Conservation (phyloP, 1,140 invertebrate species). For the Sycophaga agraensis region DNA sequence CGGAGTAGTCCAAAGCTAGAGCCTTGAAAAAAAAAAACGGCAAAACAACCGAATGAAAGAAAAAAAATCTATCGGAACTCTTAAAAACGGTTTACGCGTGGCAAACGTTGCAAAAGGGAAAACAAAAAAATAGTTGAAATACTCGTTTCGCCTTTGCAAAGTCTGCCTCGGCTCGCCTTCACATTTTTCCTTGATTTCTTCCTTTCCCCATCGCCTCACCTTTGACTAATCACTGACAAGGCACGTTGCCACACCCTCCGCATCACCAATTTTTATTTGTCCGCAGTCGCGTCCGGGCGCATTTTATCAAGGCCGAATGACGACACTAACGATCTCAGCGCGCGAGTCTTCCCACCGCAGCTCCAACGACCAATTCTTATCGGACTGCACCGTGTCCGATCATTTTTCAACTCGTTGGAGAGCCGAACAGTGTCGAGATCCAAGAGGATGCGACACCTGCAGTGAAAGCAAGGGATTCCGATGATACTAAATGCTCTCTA, state of each 20-base stretch:
- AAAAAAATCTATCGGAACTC: conserved; percentile 8
- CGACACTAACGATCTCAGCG: conserved; percentile 1
- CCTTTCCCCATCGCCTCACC: background rate
- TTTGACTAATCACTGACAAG: conserved; percentile 22
- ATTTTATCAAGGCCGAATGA: background rate
- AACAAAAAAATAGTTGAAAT: background rate
- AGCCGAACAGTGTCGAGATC: too few species aligned
- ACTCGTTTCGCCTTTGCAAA: background rate
- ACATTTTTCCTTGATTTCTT: background rate
- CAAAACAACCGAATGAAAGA: background rate
- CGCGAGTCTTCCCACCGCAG: background rate
- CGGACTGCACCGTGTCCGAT: background rate
- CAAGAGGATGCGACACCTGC: too few species aligned
- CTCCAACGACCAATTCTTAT: background rate
- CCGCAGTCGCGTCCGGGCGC: background rate
- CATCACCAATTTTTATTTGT: background rate
- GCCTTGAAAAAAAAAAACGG: too few species aligned
- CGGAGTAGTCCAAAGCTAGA: too few species aligned
- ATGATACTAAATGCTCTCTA: too few species aligned
- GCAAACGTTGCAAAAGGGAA: background rate
- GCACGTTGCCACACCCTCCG: background rate
- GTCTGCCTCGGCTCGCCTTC: background rate
- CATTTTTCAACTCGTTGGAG: conserved; percentile 13
- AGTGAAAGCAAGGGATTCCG: too few species aligned
- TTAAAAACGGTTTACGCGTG: conserved; percentile 20